A percentile compares a stretch with the other conserved stretches of the same genome.
Conservation (phyloP, 1,140 invertebrate species). For the Lasioglossum albipes region DNA sequence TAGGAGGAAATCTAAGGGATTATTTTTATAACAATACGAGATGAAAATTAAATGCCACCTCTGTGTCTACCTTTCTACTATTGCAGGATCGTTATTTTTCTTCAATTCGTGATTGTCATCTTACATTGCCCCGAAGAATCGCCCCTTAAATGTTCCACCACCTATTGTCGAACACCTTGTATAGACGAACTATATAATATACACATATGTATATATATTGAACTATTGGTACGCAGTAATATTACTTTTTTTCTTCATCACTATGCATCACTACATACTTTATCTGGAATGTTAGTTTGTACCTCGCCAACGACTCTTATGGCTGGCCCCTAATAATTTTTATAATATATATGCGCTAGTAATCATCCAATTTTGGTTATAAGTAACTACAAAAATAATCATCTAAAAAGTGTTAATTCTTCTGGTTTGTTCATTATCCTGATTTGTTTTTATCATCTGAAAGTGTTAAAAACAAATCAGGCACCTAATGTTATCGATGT, state of each 20-base stretch:
- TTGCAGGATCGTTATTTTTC: too few species aligned
- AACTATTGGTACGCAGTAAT: conserved; percentile 23
- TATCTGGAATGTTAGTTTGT: conserved; percentile 67
- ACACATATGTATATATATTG: conserved; percentile 32
- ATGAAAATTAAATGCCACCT: too few species aligned
- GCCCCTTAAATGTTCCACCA: too few species aligned
- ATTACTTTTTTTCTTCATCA: conserved; percentile 17
- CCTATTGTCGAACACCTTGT: too few species aligned
- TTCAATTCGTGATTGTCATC: too few species aligned
- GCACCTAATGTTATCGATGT: conserved; percentile 42
- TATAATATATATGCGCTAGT: conserved; percentile 22
- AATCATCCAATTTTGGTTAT: conserved; percentile 41
- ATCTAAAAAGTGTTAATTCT: conserved; percentile 44
- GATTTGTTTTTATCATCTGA: conserved; percentile 34
- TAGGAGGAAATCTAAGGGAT: too few species aligned
- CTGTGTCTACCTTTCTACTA: too few species aligned
- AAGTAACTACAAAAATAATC: conserved; percentile 68
- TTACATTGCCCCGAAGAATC: too few species aligned
- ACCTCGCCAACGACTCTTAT: conserved; percentile 52
- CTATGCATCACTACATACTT: conserved; percentile 29
- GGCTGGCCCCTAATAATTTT: conserved; percentile 48
- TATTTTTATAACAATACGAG: too few species aligned
- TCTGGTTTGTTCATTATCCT: too few species aligned
- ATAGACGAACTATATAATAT: conserved; percentile 27
- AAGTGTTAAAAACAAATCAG: conserved; percentile 52